Evolutionary conservation across 2,888 invertebrate species (phyloP), one percentile per base, ranked within the genome.

Genomic region (Cyclophora albipunctata): DNA sequence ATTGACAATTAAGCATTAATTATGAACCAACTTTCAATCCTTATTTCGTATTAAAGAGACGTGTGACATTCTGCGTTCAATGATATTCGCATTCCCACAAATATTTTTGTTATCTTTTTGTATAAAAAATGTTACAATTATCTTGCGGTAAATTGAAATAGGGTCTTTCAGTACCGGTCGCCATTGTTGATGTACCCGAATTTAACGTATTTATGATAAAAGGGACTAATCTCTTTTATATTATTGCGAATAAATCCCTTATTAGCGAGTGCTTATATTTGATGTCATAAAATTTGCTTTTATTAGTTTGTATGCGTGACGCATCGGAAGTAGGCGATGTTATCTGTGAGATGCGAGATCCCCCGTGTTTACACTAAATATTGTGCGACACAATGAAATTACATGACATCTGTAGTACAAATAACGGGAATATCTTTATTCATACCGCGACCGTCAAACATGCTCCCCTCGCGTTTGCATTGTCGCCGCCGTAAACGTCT

Each of bases 321-420:
- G 72, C 78, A 80, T 82, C 73, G 74, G 72, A 81, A 73, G 74
- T 76, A 71, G 70, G 75, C 81, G 86, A 85, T 87, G 73, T 82
- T 87, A 87, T 87, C 86, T 81, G 67, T 68, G 73, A 68, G 69
- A 62, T 59, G 54, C 64, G 71, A 66, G 72, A 69, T 76, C 77
- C 77, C 84, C 86, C 87, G 75, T 88, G 84, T 88, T 87, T 87
- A 83, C 81, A 83, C 84, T 81, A 87, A 87, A 87, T 86, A 85
- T 88, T 86, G 84, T 78, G 75, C 75, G 81, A 77, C 83, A 88
- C 86, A 88, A 87, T 88, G 81, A 87, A 81, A 87, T 87, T 86
- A 88, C 87, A 87, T 87, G 87, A 88, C 88, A 88, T 88, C 88
- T 88, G 88, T 86, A 88, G 72, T 81, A 84, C 88, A 87, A 87